phyloP scores from a whole-genome alignment of 1,140 invertebrate species.

The Drosophila saltans region DNA sequence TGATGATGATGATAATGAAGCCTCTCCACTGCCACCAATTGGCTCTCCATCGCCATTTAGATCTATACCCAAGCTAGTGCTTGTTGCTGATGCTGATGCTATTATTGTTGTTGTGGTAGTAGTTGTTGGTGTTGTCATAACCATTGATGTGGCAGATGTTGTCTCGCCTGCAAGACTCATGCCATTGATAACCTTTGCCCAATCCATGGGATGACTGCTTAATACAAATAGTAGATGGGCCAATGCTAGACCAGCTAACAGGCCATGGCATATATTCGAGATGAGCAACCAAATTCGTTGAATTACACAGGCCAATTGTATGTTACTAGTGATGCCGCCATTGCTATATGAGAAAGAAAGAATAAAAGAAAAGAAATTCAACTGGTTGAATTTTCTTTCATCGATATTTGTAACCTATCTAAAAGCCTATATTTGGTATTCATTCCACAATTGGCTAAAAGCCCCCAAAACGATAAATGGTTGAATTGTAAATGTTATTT shows the following conservation, averaged over 20 bases:
- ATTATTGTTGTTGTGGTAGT: constrained; percentile 20
- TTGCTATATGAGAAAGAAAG: background rate
- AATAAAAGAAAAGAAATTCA: background rate
- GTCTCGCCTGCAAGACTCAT: constrained; percentile 80
- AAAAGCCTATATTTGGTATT: background rate
- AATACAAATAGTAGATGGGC: constrained; percentile 81
- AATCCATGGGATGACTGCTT: constrained; percentile 79
- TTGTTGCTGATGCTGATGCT: background rate
- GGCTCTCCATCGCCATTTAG: background rate
- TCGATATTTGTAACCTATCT: too few relatives aligned
- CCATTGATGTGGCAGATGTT: constrained; percentile 28
- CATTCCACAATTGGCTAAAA: background rate
- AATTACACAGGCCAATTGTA: constrained; percentile 79
- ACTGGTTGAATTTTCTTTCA: background rate
- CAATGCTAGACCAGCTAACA: constrained; percentile 82
- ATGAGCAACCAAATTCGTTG: constrained; percentile 83
- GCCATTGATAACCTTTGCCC: constrained; percentile 74
- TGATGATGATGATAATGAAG: constrained; percentile 21
- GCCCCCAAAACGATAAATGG: background rate
- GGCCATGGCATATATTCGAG: constrained; percentile 82
- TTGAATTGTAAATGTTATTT: background rate
- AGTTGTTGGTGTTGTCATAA: constrained; percentile 16
- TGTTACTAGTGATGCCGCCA: constrained; percentile 72
- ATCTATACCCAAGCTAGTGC: constrained; percentile 7
- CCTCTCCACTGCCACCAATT: constrained; percentile 4